Base-by-base conservation (phyloP, 2,113 vertebrate genomes). In the Atlantisia rogersi region DNA sequence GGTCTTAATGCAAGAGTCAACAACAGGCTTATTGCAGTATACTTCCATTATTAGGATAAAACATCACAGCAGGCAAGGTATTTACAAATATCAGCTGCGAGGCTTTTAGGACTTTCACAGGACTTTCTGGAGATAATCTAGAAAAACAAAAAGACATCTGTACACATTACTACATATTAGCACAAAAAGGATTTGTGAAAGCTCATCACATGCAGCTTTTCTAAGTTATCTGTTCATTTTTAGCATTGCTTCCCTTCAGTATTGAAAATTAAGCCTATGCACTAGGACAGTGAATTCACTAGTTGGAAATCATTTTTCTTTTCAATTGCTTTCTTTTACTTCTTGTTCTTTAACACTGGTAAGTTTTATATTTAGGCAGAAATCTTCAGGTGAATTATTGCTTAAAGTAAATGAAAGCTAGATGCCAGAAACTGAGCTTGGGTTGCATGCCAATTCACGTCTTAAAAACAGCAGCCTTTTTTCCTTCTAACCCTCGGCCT, bases 61-160 rank as follows among this genome's bases (percentile, higher is more conserved):
- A 35, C 10, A 37, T 59, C 21, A 37, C 50, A 79, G 75, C 28
- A 90, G n/a, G 55, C 55, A 63, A 88, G 24, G 71, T 35, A 90
- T 63, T 91, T 56, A 67, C 70, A 85, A 88, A 69, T 9, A 80
- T n/a, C 82, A 69, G 21, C 58, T 74, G 22, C 1, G 3, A 94
- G 76, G 75, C 35, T 88, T 96, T 73, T 74, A 63, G 39, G 79
- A 90, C 68, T 93, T 83, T 92, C 60, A 82, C 12, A 60, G 40
- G 64, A 86, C 71, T 82, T 95, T 91, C 75, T 91, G 28, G 31
- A 91, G 82, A 78, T 79, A 93, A 81, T 77, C 76, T 86, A 90
- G 75, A 87, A 95, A 91, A 94, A 82, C 39, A 92, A 87, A 85
- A 44, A 73, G 44, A 77, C 74, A 95, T 92, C 78, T 95, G 91